These are phyloP conservation scores for Drosophila orosa DNA, from an alignment of 1,140 invertebrate genomes.

Conservation along the genomic window DNA sequence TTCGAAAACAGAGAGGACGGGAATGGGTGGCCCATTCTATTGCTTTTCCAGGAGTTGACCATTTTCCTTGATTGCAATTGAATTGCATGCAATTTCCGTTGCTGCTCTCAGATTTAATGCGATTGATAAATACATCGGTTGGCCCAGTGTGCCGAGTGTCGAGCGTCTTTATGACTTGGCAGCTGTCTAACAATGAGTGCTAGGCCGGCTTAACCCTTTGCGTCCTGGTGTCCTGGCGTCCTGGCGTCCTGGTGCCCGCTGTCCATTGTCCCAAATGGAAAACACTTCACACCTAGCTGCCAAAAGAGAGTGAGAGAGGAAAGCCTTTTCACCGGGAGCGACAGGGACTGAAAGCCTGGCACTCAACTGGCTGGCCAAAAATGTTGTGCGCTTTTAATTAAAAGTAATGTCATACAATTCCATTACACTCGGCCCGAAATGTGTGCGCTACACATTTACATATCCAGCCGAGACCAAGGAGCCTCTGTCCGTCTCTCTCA, in stretches of 20 bases:
- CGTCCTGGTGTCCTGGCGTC: background rate
- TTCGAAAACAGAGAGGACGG: too few species aligned
- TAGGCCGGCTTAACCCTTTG: slow-evolving; percentile 50
- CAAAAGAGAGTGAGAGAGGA: slow-evolving; percentile 47
- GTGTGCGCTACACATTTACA: slow-evolving; percentile 81
- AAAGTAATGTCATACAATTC: slow-evolving; percentile 84
- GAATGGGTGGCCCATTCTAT: slow-evolving; percentile 13
- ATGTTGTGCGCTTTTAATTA: slow-evolving; percentile 83
- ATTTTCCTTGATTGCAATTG: slow-evolving; percentile 69
- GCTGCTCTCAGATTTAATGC: slow-evolving; percentile 69
- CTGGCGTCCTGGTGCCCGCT: background rate
- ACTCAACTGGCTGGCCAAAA: slow-evolving; percentile 73
- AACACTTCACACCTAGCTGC: slow-evolving; percentile 64
- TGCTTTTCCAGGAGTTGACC: slow-evolving; percentile 22
- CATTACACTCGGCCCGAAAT: slow-evolving; percentile 78
- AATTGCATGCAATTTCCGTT: slow-evolving; percentile 75
- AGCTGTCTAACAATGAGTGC: slow-evolving; percentile 50
- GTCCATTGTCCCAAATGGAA: slow-evolving; percentile 46
- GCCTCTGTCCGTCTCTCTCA: slow-evolving; percentile 19
- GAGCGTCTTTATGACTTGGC: slow-evolving; percentile 58
- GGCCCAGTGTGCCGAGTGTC: slow-evolving; percentile 14
- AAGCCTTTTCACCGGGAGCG: slow-evolving; percentile 33
- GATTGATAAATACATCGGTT: slow-evolving; percentile 59
- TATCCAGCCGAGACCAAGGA: slow-evolving; percentile 58
- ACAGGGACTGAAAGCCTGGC: slow-evolving; percentile 44